phyloP scores from a whole-genome alignment of 2,113 vertebrate species.

The Prionailurus bengalensis region DNA sequence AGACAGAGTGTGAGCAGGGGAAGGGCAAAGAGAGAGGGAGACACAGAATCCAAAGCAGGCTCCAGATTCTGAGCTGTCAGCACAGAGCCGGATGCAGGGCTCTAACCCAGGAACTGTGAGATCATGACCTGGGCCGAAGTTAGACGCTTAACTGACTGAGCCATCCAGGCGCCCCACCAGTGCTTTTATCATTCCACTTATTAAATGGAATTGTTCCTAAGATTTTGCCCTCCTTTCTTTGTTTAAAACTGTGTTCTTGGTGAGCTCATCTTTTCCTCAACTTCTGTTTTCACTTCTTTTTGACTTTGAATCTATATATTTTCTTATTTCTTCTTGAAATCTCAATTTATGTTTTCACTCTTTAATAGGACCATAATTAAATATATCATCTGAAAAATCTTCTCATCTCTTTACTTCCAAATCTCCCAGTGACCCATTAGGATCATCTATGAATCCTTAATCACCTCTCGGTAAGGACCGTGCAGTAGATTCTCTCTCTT shows the following conservation, averaged over 20 bases:
- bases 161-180: not conserved
- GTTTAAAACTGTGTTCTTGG: not conserved
- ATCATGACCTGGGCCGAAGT: too few relatives aligned
- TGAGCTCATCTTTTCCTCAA: conserved; percentile 20
- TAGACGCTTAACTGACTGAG: too few relatives aligned
- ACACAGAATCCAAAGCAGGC: too few relatives aligned
- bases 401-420: not conserved
- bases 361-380: conserved; percentile 27
- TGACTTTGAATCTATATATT: not conserved
- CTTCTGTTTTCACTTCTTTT: not conserved
- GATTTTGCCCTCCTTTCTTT: not conserved
- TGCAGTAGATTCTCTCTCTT: not conserved
- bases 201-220: not conserved
- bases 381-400: not conserved
- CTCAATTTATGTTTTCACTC: conserved; percentile 45
- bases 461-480: not conserved
- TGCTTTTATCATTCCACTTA: not conserved
- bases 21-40: too few relatives aligned
- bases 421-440: not conserved
- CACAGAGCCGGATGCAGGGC: too few relatives aligned
- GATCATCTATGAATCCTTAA: not conserved
- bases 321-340: conserved; percentile 12
- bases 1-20: too few relatives aligned
- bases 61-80: too few relatives aligned
- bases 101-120: too few relatives aligned